These are phyloP conservation scores for Physella acuta DNA, from an alignment of 1,140 invertebrate genomes.

Conservation along the genomic window DNA sequence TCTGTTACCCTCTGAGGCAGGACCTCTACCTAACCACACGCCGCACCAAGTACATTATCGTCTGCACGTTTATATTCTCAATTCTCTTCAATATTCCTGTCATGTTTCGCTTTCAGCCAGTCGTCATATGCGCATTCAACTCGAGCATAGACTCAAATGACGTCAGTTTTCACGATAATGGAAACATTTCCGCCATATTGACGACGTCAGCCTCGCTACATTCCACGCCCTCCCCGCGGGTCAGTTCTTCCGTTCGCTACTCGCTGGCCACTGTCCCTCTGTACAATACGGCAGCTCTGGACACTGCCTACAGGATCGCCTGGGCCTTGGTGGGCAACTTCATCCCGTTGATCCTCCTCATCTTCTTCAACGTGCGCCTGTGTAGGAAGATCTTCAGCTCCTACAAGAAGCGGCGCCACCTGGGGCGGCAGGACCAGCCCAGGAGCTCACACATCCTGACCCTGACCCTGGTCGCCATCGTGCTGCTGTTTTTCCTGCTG, in stretches of 20 bases:
- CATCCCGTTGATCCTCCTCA: conserved; percentile 49
- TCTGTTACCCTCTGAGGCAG: conserved; percentile 54
- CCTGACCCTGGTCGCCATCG: conserved; percentile 53
- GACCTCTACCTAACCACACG: conserved; percentile 51
- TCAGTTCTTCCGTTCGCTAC: neutral
- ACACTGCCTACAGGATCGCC: conserved; percentile 47
- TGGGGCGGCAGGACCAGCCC: conserved; percentile 32
- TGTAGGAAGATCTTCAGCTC: conserved; percentile 53
- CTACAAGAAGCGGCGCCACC: conserved; percentile 48
- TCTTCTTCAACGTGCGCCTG: conserved; percentile 53
- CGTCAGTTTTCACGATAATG: no score
- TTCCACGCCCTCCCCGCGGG: neutral
- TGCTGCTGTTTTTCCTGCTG: conserved; percentile 56
- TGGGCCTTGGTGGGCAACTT: conserved; percentile 58
- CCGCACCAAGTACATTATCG: conserved; percentile 50
- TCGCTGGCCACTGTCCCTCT: conserved; percentile 27
- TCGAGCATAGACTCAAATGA: neutral
- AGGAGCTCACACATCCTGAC: conserved; percentile 46
- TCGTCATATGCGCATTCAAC: neutral
- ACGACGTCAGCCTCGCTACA: neutral
- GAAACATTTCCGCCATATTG: neutral
- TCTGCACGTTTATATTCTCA: conserved; percentile 49
- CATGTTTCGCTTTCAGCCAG: conserved; percentile 50
- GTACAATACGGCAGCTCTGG: conserved; percentile 33
- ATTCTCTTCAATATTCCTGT: conserved; percentile 54